These are phyloP conservation scores for Sycophila sp. DNA, from an alignment of 1,140 invertebrate species.

Conservation along the genomic window DNA sequence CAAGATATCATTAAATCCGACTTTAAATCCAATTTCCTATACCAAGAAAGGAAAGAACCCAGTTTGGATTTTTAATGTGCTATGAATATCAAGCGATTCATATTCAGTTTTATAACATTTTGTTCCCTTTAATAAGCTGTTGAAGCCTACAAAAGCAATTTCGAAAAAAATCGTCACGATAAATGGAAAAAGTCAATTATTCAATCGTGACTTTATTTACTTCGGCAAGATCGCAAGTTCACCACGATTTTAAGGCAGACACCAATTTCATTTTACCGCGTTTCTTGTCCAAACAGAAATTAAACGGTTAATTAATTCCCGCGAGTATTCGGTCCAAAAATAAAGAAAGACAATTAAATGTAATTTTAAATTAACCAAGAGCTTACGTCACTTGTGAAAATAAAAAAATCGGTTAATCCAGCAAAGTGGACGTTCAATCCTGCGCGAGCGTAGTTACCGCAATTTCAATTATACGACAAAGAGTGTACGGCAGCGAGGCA, in stretches of 20 bases:
- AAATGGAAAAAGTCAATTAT: too few species aligned
- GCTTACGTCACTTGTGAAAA: neutral
- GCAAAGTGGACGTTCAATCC: neutral
- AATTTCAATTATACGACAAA: slow-evolving; percentile 1
- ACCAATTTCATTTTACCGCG: too few species aligned
- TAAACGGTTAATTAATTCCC: too few species aligned
- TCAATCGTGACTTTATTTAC: too few species aligned
- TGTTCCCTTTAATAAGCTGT: too few species aligned
- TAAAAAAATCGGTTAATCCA: slow-evolving; percentile 19
- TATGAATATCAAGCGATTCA: slow-evolving; percentile 19
- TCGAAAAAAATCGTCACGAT: too few species aligned
- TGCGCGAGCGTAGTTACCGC: neutral
- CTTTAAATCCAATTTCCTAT: slow-evolving; percentile 17
- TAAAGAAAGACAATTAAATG: neutral
- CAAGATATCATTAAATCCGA: slow-evolving; percentile 18
- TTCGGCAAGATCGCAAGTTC: too few species aligned
- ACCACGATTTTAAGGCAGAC: too few species aligned
- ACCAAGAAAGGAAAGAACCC: slow-evolving; percentile 7
- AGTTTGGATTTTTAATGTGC: neutral
- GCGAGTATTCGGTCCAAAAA: too few species aligned
- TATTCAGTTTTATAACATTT: slow-evolving; percentile 20
- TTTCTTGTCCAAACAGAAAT: too few species aligned
- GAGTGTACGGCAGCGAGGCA: neutral
- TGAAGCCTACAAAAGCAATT: too few species aligned
- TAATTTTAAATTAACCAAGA: neutral